Evolutionary conservation across 2,888 invertebrate genomes (phyloP).

Genomic region (Lamellibrachia columna): DNA sequence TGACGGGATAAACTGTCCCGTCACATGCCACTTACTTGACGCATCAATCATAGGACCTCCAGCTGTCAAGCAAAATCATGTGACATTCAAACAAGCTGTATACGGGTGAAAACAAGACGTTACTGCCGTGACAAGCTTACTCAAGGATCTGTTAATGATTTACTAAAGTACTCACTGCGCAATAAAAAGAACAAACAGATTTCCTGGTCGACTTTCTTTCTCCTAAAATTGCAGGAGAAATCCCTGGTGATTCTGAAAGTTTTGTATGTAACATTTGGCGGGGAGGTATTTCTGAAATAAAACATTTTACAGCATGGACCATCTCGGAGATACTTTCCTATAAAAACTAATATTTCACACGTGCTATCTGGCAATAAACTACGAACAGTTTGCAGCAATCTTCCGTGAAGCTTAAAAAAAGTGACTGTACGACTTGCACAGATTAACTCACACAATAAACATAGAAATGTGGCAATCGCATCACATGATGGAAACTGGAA

Average conservation of each 20-base stretch:
- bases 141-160: neutral
- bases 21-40: neutral
- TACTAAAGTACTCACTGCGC: neutral
- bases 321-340: neutral
- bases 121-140: neutral
- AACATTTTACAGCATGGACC: neutral
- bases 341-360: neutral
- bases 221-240: neutral
- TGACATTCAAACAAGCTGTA: neutral
- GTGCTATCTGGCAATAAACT: neutral
- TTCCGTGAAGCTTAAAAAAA: neutral
- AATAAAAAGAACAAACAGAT: neutral
- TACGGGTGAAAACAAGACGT: neutral
- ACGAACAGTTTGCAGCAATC: neutral
- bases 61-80: slow-evolving; percentile 11
- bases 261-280: neutral
- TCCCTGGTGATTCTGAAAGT: neutral
- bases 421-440: neutral
- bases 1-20: neutral
- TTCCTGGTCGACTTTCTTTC: neutral
- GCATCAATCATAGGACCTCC: slow-evolving; percentile 11
- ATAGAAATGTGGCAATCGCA: neutral
- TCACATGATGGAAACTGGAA: neutral
- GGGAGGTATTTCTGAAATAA: neutral
- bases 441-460: neutral